Evolutionary conservation across 2,797 vertebrate genomes (phyloP), one percentile per base, ranked within the genome.

Genomic region (Lepus townsendii): DNA sequence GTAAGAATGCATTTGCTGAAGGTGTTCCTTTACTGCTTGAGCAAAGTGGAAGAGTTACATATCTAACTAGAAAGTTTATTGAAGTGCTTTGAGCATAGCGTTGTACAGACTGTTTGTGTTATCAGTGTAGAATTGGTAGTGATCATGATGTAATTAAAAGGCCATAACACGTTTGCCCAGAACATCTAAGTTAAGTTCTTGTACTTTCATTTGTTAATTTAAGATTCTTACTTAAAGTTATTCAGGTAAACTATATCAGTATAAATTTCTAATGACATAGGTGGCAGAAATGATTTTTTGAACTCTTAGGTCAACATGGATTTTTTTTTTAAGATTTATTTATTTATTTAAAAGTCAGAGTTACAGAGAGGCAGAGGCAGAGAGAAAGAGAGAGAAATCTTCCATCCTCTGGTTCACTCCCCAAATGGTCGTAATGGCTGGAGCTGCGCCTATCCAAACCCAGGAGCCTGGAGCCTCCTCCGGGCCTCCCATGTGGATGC

Each of bases 221-320:
- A 69, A 38, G 27, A 76, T 84, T 90, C 47, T 87, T 95, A 87
- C 42, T 19, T 24, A 27, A 82, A 35, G 1, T 93, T 88, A 62
- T n/a, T 62, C 92, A 77, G 65, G 24, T 66, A 79, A 63, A 63
- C 63, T 92, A 5, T 2, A 7, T 79, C 17, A 22, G 52, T 95
- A 42, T 83, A 14, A 88, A 93, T 93, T 91, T 90, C 32, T 89
- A 71, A 71, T 85, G 68, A 77, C 4, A 62, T 68, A 78, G 24
- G 5, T 3, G 27, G 60, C 7, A 20, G 71, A 83, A 92, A 80
- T 84, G 24, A 3, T 62, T 84, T 94, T 94, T 84, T 32, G 76
- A 94, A 72, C n/a, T 90, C 3, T 83, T 79, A 85, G 30, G 6
- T 6, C n/a, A 47, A 47, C 42, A 47, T 47, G 8, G 42, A 47